phyloP scores from a whole-genome alignment of 1,140 invertebrate genomes.

The Telenomus remus region DNA sequence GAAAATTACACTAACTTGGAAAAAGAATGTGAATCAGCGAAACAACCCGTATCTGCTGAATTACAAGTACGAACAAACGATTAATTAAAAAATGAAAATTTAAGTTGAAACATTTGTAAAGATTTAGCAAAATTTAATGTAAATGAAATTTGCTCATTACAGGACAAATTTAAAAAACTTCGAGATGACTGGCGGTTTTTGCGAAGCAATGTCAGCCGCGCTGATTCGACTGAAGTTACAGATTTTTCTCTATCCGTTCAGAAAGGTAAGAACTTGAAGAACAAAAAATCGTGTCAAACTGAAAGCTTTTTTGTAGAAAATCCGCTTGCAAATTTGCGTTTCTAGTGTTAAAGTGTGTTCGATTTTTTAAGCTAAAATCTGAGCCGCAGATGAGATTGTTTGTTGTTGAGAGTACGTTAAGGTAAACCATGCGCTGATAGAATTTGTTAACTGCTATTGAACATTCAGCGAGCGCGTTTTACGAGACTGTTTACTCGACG shows the following conservation, averaged over 20 bases:
- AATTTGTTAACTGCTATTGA: too few relatives aligned
- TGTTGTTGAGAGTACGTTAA: too few relatives aligned
- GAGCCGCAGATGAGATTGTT: too few relatives aligned
- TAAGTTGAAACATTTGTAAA: too few relatives aligned
- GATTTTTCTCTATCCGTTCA: slow-evolving; percentile 18
- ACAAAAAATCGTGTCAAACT: not conserved
- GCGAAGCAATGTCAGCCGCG: slow-evolving; percentile 70
- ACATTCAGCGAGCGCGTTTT: too few relatives aligned
- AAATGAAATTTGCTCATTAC: slow-evolving; percentile 7
- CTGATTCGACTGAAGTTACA: slow-evolving; percentile 26
- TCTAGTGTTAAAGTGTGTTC: too few relatives aligned
- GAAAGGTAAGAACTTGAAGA: slow-evolving; percentile 63
- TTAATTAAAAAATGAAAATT: slow-evolving; percentile 3
- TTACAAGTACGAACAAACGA: slow-evolving; percentile 72
- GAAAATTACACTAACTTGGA: slow-evolving; percentile 83
- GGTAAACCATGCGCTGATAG: too few relatives aligned
- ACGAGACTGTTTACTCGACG: too few relatives aligned
- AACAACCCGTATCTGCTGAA: slow-evolving; percentile 78
- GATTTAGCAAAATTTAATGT: too few relatives aligned
- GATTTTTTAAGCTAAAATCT: too few relatives aligned
- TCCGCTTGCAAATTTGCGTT: too few relatives aligned
- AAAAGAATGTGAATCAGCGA: slow-evolving; percentile 78
- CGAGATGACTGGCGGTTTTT: slow-evolving; percentile 79
- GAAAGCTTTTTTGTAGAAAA: too few relatives aligned
- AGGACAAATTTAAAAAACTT: slow-evolving; percentile 78